Conservation (phyloP, 1,140 invertebrate genomes). For the Yoshiicerus persimilis region DNA sequence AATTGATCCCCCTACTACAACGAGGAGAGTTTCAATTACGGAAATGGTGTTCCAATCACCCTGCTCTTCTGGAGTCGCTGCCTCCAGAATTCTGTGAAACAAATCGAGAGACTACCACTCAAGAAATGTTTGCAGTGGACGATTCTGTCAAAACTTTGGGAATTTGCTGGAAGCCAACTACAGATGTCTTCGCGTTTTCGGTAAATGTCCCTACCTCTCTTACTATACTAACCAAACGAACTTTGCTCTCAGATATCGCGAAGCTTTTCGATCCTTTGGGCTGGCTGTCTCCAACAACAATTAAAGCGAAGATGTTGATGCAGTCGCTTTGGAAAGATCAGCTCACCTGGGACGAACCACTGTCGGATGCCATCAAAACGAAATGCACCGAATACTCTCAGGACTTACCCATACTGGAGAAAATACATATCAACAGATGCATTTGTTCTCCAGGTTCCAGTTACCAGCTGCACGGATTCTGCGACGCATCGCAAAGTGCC, state of each 20-base stretch:
- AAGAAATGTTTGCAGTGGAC: slow-evolving; percentile 25
- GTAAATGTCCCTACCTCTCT: slow-evolving; percentile 44
- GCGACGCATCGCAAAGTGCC: neutral
- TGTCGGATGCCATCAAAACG: slow-evolving; percentile 44
- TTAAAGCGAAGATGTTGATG: slow-evolving; percentile 51
- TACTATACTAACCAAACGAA: slow-evolving; percentile 36
- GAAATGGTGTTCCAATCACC: slow-evolving; percentile 52
- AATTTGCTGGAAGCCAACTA: neutral
- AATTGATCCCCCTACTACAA: slow-evolving; percentile 42
- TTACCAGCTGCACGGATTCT: neutral
- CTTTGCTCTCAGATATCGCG: slow-evolving; percentile 30
- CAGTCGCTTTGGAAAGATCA: slow-evolving; percentile 51
- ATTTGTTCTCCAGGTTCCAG: too few species aligned
- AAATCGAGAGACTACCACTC: neutral
- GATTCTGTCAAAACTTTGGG: slow-evolving; percentile 46
- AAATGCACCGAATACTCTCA: slow-evolving; percentile 41
- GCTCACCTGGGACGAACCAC: slow-evolving; percentile 52
- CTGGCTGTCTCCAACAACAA: slow-evolving; percentile 37
- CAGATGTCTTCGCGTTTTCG: neutral
- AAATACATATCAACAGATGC: neutral
- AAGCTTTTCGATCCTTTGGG: slow-evolving; percentile 34
- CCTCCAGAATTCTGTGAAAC: slow-evolving; percentile 27
- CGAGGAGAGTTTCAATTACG: slow-evolving; percentile 50
- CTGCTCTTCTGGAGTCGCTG: slow-evolving; percentile 18
- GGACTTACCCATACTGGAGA: neutral